Evolutionary conservation across 2,888 invertebrate species (phyloP), one percentile per base, ranked within the genome.

Genomic region (Troides oblongomaculatus): DNA sequence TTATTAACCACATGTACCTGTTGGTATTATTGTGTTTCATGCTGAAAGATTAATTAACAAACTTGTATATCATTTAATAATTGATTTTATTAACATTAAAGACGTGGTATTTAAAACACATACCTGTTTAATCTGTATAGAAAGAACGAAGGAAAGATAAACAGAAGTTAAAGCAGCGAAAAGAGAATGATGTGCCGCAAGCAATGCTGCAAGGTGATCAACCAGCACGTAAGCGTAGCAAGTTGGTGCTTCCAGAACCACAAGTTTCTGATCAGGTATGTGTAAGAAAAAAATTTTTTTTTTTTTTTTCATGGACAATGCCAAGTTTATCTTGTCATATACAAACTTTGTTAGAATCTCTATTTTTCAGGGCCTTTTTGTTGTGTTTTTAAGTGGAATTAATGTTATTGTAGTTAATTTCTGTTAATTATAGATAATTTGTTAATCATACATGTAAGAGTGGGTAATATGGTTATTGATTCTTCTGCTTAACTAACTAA

Each of bases 101-200:
- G 5, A 12, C 18, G 50, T 50, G 17, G 17, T 14, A 14, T 50
- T 50, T 17, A 50, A 14, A 17, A 50, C 5, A 14, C 2, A 50
- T 50, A 50, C 18, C 39, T 39, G 1, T 39, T 50, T 50, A 50
- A 50, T 50, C 17, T 86, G 14, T 23, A 58, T 84, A 96, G 95
- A 94, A 96, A 75, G 98, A 99, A 81, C 94, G 99, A 17, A 96
- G 97, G 68, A 99, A 99, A 81, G 99, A 99, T 84, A 99, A 99
- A 80, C 96, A 97, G 72, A 99, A 98, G 85, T 87, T 99, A 77
- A 99, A 99, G 85, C 97, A 98, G 81, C 94, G 98, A 64, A 99
- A 99, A 84, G 99, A 99, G 80, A 98, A 98, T 84, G 98, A 98
- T 77, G 97, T 99, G 74, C 98, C 99, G 0, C 94, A 96, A 77